Evolutionary conservation across 2,888 invertebrate species (phyloP).

Genomic region (Tenthredo distinguenda): DNA sequence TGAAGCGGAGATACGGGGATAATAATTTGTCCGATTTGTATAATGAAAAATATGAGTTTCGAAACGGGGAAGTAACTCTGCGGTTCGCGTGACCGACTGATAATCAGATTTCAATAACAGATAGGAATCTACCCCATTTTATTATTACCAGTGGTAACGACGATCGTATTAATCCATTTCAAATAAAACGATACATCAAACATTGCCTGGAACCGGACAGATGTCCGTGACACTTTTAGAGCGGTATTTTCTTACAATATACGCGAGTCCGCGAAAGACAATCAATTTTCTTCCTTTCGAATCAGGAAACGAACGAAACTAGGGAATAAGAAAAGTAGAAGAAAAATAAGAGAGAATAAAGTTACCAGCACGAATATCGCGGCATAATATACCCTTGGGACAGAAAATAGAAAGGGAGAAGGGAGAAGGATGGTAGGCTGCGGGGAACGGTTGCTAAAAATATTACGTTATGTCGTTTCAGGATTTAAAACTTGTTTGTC

Average conservation of each 20-base stretch:
- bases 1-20: background rate
- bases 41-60: conserved; percentile 1
- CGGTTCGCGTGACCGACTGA: conserved; percentile 41
- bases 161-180: conserved; percentile 51
- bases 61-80: background rate
- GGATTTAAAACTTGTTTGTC: conserved; percentile 25
- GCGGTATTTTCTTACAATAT: background rate
- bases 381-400: background rate
- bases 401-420: background rate
- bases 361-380: conserved; percentile 19
- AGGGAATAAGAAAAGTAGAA: background rate
- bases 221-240: conserved; percentile 49
- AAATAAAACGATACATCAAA: conserved; percentile 47
- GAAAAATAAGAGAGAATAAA: background rate
- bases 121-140: conserved; percentile 45
- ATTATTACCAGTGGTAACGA: conserved; percentile 45
- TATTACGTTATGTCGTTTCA: background rate
- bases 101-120: conserved; percentile 52
- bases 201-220: conserved; percentile 33
- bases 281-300: conserved; percentile 31
- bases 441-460: background rate
- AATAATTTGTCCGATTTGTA: conserved; percentile 34
- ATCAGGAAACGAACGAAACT: background rate
- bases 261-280: conserved; percentile 5
- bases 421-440: background rate